Evolutionary conservation across 2,113 vertebrate species (phyloP).

Genomic region (Alexandromys fortis): DNA sequence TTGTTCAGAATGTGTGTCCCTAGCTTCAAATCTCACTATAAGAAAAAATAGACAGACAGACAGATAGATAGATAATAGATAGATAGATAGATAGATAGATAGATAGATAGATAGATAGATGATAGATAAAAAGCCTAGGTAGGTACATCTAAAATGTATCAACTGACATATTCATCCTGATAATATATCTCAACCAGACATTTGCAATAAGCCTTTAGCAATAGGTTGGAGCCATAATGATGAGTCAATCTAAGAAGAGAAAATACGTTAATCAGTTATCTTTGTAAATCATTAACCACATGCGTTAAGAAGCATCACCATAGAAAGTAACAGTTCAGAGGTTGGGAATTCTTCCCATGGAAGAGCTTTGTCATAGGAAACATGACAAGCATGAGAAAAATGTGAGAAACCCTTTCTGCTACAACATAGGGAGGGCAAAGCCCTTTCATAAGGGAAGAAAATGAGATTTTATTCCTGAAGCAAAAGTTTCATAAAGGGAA

Average conservation of each 20-base stretch:
- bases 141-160: background rate
- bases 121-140: background rate
- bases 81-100: too few species aligned
- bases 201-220: background rate
- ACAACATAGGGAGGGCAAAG: background rate
- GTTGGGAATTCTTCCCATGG: background rate
- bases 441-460: background rate
- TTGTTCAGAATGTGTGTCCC: background rate
- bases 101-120: too few species aligned
- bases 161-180: background rate
- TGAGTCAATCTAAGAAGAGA: background rate
- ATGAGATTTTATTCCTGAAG: background rate
- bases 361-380: background rate
- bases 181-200: background rate
- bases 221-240: background rate
- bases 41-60: too few species aligned
- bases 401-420: background rate
- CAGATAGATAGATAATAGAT: too few species aligned
- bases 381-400: background rate
- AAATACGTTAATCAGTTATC: background rate
- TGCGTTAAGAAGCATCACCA: background rate
- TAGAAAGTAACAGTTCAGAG: background rate
- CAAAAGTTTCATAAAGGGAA: background rate
- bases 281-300: background rate
- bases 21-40: background rate